phyloP scores from a whole-genome alignment of 1,140 invertebrate species.

The Caenorhabditis remanei region DNA sequence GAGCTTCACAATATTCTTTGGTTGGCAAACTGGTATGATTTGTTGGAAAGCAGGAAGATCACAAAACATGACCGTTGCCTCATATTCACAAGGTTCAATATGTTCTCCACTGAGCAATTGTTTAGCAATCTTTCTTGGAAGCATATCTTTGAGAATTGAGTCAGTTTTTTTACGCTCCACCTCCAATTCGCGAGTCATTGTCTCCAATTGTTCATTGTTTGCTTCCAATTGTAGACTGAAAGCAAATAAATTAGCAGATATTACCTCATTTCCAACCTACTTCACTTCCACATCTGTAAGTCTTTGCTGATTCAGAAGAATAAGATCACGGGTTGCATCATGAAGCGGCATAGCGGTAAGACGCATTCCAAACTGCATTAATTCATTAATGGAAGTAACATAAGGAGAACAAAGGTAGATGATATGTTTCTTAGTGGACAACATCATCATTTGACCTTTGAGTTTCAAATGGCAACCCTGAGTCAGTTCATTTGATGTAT shows the following conservation, averaged over 20 bases:
- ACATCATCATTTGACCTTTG: conserved; percentile 76
- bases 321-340: conserved; percentile 94
- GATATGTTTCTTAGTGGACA: conserved; percentile 69
- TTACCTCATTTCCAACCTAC: conserved; percentile 80
- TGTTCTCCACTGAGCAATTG: conserved; percentile 72
- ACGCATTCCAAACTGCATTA: conserved; percentile 83
- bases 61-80: conserved; percentile 75
- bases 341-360: conserved; percentile 95
- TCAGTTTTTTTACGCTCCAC: conserved; percentile 96
- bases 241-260: neutral
- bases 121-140: conserved; percentile 71
- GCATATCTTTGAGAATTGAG: conserved; percentile 78
- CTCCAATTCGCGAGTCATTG: conserved; percentile 93
- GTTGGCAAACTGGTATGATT: conserved; percentile 73
- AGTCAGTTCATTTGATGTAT: neutral
- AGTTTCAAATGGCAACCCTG: conserved; percentile 63
- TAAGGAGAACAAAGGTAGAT: conserved; percentile 75
- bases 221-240: conserved; percentile 85
- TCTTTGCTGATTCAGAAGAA: conserved; percentile 95
- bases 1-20: conserved; percentile 66
- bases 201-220: conserved; percentile 94
- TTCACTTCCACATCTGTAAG: conserved; percentile 96
- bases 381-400: conserved; percentile 74
- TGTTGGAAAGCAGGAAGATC: conserved; percentile 72
- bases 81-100: conserved; percentile 72